Base-by-base conservation (phyloP, 2,797 vertebrate species). In the Falco columbarius region DNA sequence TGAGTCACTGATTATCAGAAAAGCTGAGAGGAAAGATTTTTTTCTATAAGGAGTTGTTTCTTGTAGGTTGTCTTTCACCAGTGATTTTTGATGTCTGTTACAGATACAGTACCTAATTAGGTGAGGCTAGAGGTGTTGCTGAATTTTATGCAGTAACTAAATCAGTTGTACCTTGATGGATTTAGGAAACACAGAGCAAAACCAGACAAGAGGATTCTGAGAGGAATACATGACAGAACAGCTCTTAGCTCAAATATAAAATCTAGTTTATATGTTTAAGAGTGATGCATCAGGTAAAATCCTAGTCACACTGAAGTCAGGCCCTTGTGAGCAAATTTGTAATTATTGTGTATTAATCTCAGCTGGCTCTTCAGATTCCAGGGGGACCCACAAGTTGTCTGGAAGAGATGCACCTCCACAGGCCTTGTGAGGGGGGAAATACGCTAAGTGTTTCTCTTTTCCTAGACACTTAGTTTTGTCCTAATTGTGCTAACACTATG, bases 401-500 rank as follows among this genome's bases (percentile, higher is more conserved):
- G 34, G 54, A 83, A 90, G 59, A 76, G 81, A 67, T 23, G 18
- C 36, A 66, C 51, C 89, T 81, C 63, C 58, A 86, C 8, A 0
- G 2, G 6, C 34, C 55, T 44, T 61, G 17, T 12, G 47, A 71
- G 13, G 14, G 18, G 40, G 52, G 23, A 51, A 42, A 40, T 40
- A 36, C 4, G 62, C 76, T 85, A 93, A 42, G 29, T 81, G 75
- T 94, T 94, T 94, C 83, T 90, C 29, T 90, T 95, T 67, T 77
- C 67, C 49, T 58, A 27, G 70, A 56, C 71, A 23, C 67, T 89
- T 63, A 42, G 12, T 74, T 94, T 82, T 94, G 67, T 63, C 56
- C 56, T 95, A 95, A 96, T 85, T 96, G 83, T 71, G 27, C 14
- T 47, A 82, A 91, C 92, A 44, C 22, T 87, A 49, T 17, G 83